phyloP scores from a whole-genome alignment of 2,797 vertebrate species.

The Eidolon dupreanum region DNA sequence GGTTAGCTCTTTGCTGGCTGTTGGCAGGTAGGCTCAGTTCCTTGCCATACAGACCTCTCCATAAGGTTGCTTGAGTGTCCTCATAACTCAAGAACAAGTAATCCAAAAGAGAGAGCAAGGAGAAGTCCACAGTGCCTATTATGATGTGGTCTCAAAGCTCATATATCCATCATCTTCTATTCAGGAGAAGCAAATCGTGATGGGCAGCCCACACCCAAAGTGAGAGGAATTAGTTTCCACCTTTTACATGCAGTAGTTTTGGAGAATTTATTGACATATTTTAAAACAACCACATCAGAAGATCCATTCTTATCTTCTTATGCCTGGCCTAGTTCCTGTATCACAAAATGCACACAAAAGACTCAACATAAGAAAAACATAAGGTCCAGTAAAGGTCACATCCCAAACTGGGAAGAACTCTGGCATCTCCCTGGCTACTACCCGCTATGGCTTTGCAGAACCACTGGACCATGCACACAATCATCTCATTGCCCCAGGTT shows the following conservation, averaged over 20 bases:
- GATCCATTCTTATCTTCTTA: neutral
- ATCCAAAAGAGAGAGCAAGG: neutral
- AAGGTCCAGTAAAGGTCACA: neutral
- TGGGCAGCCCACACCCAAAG: neutral
- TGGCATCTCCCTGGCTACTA: neutral
- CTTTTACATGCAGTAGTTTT: neutral
- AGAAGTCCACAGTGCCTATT: neutral
- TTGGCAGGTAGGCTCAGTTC: neutral
- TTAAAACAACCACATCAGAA: neutral
- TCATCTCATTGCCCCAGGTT: neutral
- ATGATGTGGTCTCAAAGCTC: neutral
- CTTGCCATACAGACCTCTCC: neutral
- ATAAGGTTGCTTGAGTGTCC: neutral
- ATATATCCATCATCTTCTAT: neutral
- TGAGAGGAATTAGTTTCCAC: neutral
- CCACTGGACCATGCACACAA: neutral
- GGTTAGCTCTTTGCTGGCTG: neutral
- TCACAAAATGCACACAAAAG: neutral
- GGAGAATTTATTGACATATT: neutral
- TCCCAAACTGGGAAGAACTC: neutral
- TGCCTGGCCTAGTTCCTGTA: neutral
- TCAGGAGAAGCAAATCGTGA: neutral
- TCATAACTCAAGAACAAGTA: neutral
- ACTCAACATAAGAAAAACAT: neutral
- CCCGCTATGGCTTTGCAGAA: neutral